Evolutionary conservation across 2,888 invertebrate genomes (phyloP).

Genomic region (Megamerina dolium): DNA sequence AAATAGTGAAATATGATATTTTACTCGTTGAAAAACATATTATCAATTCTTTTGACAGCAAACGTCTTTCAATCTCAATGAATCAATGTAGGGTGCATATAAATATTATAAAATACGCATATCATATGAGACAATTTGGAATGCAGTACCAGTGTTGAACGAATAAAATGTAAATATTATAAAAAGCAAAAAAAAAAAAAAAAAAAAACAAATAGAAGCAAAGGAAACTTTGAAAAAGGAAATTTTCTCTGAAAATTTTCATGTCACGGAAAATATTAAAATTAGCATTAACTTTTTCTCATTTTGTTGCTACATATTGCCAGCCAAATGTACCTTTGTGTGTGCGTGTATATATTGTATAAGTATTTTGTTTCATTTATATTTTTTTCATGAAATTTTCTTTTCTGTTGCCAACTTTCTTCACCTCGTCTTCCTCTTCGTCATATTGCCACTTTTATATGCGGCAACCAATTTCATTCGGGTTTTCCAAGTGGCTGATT

Average conservation of each 20-base stretch:
- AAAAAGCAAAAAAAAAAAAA: constrained; percentile 12
- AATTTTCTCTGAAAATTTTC: constrained; percentile 32
- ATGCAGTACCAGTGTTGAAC: no score
- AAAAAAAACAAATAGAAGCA: constrained; percentile 17
- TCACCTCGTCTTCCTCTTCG: neutral
- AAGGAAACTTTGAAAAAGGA: constrained; percentile 20
- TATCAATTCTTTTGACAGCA: no score
- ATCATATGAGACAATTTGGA: no score
- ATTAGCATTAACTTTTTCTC: constrained; percentile 37
- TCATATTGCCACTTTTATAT: neutral
- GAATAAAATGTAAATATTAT: no score
- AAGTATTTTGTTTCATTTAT: neutral
- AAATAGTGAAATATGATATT: no score
- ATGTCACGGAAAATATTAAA: constrained; percentile 48
- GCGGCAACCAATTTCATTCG: neutral
- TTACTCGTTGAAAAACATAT: no score
- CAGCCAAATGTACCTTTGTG: no score
- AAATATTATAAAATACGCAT: no score
- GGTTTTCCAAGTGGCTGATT: no score
- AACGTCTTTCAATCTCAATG: no score
- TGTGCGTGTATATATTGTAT: constrained; percentile 2
- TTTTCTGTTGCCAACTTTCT: neutral
- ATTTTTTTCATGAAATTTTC: neutral
- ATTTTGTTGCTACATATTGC: constrained; percentile 6
- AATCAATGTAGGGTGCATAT: no score